phyloP scores from a whole-genome alignment of 2,797 vertebrate genomes.

The Cetoscarus ocellatus region DNA sequence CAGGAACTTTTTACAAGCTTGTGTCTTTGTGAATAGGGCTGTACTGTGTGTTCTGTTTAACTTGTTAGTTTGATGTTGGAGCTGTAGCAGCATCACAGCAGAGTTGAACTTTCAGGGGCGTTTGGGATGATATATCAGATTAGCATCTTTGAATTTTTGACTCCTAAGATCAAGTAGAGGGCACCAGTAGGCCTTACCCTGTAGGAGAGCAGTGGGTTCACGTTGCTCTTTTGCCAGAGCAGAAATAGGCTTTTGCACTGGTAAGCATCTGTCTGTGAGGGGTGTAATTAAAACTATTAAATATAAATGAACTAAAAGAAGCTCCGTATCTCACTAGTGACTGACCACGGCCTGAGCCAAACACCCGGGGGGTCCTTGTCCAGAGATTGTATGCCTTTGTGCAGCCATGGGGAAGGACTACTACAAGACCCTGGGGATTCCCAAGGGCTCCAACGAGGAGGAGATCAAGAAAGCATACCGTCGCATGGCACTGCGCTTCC shows the following conservation, averaged over 20 bases:
- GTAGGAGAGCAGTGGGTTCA: slow-evolving; percentile 24
- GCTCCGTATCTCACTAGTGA: slow-evolving; percentile 59
- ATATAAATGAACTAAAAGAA: slow-evolving; percentile 24
- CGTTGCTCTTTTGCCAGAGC: slow-evolving; percentile 47
- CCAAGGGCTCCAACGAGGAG: slow-evolving; percentile 94
- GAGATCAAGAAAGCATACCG: slow-evolving; percentile 99
- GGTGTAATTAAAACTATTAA: slow-evolving; percentile 11
- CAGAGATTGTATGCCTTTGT: slow-evolving; percentile 41
- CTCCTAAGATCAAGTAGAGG: no score
- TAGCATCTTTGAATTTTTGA: no score
- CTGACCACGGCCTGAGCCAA: slow-evolving; percentile 53
- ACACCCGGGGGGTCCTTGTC: slow-evolving; percentile 41
- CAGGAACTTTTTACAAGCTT: no score
- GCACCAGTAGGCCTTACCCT: slow-evolving; percentile 19
- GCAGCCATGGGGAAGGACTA: slow-evolving; percentile 97
- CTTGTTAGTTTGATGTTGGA: no score
- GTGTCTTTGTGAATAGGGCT: no score
- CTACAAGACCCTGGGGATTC: slow-evolving; percentile 96
- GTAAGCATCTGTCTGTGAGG: slow-evolving; percentile 9
- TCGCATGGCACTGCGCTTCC: slow-evolving; percentile 97
- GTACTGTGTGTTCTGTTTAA: no score
- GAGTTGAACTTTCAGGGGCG: no score
- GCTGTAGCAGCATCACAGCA: no score
- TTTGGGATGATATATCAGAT: no score
- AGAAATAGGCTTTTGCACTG: slow-evolving; percentile 29